These are phyloP conservation scores for Argyrosomus regius DNA, from an alignment of 2,797 vertebrate genomes.

Conservation along the genomic window DNA sequence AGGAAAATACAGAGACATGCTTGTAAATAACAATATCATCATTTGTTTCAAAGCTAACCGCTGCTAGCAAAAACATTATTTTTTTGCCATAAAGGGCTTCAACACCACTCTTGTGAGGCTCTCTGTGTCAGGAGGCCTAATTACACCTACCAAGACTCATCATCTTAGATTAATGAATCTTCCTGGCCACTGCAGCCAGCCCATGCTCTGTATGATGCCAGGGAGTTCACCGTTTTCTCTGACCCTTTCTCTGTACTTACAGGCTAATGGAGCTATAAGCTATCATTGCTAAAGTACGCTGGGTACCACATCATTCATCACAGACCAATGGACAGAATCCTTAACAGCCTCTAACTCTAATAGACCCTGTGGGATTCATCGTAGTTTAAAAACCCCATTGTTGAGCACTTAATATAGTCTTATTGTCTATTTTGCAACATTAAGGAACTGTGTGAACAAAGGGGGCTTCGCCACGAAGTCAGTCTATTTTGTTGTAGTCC, in stretches of 20 bases:
- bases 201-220: slow-evolving; percentile 72
- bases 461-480: slow-evolving; percentile 28
- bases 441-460: slow-evolving; percentile 57
- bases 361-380: slow-evolving; percentile 71
- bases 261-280: slow-evolving; percentile 82
- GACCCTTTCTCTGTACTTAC: slow-evolving; percentile 80
- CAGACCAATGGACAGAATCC: slow-evolving; percentile 78
- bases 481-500: slow-evolving; percentile 41
- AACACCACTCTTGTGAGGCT: slow-evolving; percentile 65
- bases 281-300: slow-evolving; percentile 78
- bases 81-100: slow-evolving; percentile 64
- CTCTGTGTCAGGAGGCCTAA: slow-evolving; percentile 82
- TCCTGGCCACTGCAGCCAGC: slow-evolving; percentile 69
- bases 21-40: slow-evolving; percentile 63
- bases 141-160: slow-evolving; percentile 80
- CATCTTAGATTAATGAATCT: slow-evolving; percentile 83
- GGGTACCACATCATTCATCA: slow-evolving; percentile 77
- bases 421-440: slow-evolving; percentile 70
- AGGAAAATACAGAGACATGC: slow-evolving; percentile 65
- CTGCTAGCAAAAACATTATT: too few species aligned
- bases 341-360: slow-evolving; percentile 74
- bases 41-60: slow-evolving; percentile 66
- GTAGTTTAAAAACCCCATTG: slow-evolving; percentile 72
- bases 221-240: slow-evolving; percentile 76
- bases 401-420: slow-evolving; percentile 70